phyloP scores from a whole-genome alignment of 2,797 vertebrate genomes.

The Taeniopygia guttata region DNA sequence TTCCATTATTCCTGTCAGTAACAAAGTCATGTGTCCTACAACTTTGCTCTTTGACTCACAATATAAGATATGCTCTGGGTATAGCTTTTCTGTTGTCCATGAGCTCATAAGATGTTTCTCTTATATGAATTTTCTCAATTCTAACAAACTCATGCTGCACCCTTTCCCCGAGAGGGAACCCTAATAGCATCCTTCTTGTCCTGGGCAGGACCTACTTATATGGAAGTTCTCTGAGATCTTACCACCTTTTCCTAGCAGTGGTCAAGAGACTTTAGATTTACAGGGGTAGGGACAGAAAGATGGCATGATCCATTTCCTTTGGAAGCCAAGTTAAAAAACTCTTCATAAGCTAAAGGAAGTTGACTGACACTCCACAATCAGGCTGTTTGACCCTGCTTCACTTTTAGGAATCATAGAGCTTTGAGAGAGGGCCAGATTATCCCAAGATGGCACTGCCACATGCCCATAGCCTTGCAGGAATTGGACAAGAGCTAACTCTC shows the following conservation, averaged over 20 bases:
- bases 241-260: not conserved
- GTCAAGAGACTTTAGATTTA: not conserved
- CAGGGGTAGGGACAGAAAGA: not conserved
- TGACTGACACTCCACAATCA: not conserved
- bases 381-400: not conserved
- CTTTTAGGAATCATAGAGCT: not conserved
- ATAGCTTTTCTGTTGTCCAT: not conserved
- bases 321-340: not conserved
- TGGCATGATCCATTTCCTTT: not conserved
- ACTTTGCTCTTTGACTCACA: accelerated
- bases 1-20: not conserved
- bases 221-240: not conserved
- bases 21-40: not conserved
- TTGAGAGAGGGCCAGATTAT: not conserved
- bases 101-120: not conserved
- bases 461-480: not conserved
- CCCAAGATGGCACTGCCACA: not conserved
- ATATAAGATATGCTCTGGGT: no score
- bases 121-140: not conserved
- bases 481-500: not conserved
- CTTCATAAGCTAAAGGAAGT: not conserved
- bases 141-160: not conserved
- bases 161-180: not conserved
- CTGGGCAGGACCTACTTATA: not conserved
- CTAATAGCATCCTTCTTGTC: not conserved